Conservation (phyloP, 2,113 vertebrate species). For the Typhlomys cinereus region DNA sequence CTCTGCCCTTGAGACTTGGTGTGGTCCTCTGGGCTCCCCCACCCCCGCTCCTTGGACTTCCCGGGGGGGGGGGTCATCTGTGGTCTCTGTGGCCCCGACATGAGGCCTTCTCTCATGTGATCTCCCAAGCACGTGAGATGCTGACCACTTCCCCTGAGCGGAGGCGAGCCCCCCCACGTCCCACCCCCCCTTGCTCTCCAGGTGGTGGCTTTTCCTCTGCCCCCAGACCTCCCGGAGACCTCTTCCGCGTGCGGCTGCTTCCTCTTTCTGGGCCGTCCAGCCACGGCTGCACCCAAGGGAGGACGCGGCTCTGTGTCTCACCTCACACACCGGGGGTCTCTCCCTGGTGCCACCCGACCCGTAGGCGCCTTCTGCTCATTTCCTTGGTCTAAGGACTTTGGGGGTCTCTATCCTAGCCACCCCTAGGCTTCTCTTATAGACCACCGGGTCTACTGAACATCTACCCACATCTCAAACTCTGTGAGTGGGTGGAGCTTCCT, state of each 20-base stretch:
- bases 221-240: background rate
- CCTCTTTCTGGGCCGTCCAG: background rate
- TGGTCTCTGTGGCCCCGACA: background rate
- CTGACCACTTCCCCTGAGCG: slow-evolving; percentile 47
- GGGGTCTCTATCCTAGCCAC: background rate
- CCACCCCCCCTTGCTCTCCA: background rate
- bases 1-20: background rate
- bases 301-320: background rate
- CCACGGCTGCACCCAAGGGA: fast-evolving
- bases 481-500: background rate
- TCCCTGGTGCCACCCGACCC: background rate
- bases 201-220: background rate
- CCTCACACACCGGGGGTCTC: fast-evolving
- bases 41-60: background rate
- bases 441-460: background rate
- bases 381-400: background rate
- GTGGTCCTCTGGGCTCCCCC: background rate
- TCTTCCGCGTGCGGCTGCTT: background rate
- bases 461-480: background rate
- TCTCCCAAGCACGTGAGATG: background rate
- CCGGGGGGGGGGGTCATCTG: background rate
- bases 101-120: background rate
- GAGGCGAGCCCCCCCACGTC: no score
- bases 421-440: background rate
- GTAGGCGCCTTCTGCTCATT: background rate